Conservation (phyloP, 2,113 vertebrate species). For the Spea bombifrons region DNA sequence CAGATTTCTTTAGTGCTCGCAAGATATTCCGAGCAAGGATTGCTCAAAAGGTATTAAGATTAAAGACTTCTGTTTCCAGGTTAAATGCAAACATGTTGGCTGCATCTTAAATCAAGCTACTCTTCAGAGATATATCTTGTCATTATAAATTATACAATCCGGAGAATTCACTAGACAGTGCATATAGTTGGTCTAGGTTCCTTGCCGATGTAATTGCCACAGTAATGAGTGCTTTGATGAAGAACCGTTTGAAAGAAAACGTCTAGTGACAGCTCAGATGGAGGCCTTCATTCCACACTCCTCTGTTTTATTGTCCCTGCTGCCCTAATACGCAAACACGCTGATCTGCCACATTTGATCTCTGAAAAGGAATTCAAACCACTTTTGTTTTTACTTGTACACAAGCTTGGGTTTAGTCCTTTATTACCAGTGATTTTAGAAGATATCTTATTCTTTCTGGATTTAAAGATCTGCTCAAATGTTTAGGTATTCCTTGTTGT, state of each 20-base stretch:
- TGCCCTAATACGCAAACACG: conserved; percentile 23
- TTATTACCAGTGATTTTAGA: not conserved
- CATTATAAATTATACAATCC: conserved; percentile 30
- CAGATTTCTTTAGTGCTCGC: conserved; percentile 18
- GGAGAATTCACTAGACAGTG: conserved; percentile 14
- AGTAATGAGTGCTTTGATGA: conserved; percentile 39
- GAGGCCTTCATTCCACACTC: conserved; percentile 6
- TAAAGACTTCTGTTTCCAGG: conserved; percentile 36
- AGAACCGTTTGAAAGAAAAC: conserved; percentile 29
- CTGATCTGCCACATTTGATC: conserved; percentile 30
- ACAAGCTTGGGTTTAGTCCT: not conserved
- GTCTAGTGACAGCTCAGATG: conserved; percentile 30
- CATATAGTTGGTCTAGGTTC: conserved; percentile 27
- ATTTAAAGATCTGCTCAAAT: not conserved
- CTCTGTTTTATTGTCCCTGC: conserved; percentile 14
- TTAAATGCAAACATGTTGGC: conserved; percentile 27
- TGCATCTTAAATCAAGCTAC: conserved; percentile 35
- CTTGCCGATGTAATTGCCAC: conserved; percentile 30
- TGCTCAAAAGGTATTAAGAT: conserved; percentile 38
- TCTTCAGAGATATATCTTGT: conserved; percentile 31
- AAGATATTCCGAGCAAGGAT: conserved; percentile 11
- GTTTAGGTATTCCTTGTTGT: not conserved
- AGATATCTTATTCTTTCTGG: not conserved
- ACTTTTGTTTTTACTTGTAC: not conserved
- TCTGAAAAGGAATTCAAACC: not conserved